Base-by-base conservation (phyloP, 2,888 invertebrate species). In the Drosophila silvestris region DNA sequence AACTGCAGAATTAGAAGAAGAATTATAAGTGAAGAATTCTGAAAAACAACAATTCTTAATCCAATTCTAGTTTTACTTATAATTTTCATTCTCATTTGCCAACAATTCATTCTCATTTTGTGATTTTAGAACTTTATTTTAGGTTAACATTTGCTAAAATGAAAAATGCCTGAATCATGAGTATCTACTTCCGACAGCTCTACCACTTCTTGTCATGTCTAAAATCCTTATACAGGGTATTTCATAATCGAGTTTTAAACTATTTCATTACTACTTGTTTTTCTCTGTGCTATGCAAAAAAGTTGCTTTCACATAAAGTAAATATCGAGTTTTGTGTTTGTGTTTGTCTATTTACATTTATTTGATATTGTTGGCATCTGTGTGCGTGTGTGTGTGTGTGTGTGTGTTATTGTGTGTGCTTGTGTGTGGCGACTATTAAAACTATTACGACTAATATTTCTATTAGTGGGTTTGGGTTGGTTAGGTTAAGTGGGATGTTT, bases 211-310 rank as follows among this genome's bases (percentile, higher is more conserved):
- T 5, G 2, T 22, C 12, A 5, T 3, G 5, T 12, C 2, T 22
- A 12, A 2, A 22, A n/a, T 3, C 6, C 0, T n/a, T 30, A 3
- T 59, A 0, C 39, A 61, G 62, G 19, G 35, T 30, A 35, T 30
- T 19, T 22, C 9, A 14, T 1, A 39, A 39, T 22, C 30, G 9
- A 12, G 19, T n/a, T 35, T n/a, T 9, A 16, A 47, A 52, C 63
- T 33, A 54, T 22, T 52, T 32, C 9, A n/a, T 19, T n/a, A 4
- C 4, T 0, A 32, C 12, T 70, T 73, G 50, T 72, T 74, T 69
- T 66, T 78, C 44, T 59, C 56, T 59, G 30, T 30, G 32, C 69
- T 44, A 69, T 76, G 73, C 56, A 64, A 75, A 80, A 79, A 47
- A 47, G 47, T 47, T 47, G 47, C 16, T 47, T 47, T 22, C 59